Evolutionary conservation across 2,113 vertebrate species (phyloP).

Genomic region (Sylvia atricapilla): DNA sequence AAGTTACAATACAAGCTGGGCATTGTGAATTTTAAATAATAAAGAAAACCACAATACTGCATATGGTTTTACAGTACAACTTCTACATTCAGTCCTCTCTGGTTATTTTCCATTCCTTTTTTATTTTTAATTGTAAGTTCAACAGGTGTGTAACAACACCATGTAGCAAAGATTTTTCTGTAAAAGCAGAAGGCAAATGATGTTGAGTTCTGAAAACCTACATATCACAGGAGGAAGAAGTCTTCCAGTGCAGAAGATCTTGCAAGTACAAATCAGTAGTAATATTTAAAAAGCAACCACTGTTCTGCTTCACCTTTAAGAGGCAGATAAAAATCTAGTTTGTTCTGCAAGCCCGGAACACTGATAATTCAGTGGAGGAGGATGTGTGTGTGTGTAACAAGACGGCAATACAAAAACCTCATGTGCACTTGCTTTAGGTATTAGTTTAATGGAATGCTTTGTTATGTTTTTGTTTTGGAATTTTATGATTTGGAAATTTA

Average conservation of each 20-base stretch:
- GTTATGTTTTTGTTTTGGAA: background rate
- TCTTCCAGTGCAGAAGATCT: background rate
- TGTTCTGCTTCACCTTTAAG: background rate
- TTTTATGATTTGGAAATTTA: background rate
- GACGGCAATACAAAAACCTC: background rate
- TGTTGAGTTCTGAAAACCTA: background rate
- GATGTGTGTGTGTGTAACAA: background rate
- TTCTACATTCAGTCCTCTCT: background rate
- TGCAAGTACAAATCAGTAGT: background rate
- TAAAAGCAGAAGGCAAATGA: background rate
- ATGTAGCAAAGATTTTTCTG: background rate
- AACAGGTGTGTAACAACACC: background rate
- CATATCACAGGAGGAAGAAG: background rate
- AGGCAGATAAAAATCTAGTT: background rate
- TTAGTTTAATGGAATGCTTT: background rate
- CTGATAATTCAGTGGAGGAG: background rate
- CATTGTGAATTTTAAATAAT: background rate
- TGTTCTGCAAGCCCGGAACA: background rate
- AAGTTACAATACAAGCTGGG: background rate
- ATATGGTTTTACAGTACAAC: background rate
- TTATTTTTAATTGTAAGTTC: background rate
- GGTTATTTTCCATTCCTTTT: background rate
- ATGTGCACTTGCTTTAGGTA: background rate
- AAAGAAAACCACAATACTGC: background rate
- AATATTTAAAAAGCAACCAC: background rate